Percentiles rank a stretch among this genome's conserved stretches.
These are phyloP conservation scores for Ctenodactylus gundi DNA, from an alignment of 2,113 vertebrate species.

Conservation along the genomic window DNA sequence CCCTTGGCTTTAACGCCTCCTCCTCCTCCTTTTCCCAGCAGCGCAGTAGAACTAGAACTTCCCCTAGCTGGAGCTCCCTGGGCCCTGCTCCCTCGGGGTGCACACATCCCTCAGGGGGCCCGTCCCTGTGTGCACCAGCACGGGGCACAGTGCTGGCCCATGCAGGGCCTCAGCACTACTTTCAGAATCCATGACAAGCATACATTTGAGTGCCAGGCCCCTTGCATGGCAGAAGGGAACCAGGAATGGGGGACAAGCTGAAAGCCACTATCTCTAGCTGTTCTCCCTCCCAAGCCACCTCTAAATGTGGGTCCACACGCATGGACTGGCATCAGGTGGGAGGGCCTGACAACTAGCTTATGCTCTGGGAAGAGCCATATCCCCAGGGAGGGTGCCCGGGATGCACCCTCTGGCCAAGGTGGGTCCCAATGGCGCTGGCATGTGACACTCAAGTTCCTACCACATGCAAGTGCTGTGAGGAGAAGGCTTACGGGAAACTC, in stretches of 20 bases:
- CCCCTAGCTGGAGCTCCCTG: not conserved
- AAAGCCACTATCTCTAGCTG: not conserved
- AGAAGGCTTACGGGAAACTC: not conserved
- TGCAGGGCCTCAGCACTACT: not conserved
- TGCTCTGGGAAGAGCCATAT: not conserved
- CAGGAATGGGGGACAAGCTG: too few species aligned
- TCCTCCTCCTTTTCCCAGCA: not conserved
- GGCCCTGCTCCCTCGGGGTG: not conserved
- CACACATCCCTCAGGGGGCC: too few species aligned
- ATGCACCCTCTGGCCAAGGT: not conserved
- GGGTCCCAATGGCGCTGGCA: not conserved
- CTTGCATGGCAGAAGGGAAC: not conserved
- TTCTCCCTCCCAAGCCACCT: not conserved
- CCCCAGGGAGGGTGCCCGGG: fast-evolving
- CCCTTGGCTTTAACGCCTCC: not conserved
- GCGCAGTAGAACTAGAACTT: too few species aligned
- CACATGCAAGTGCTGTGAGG: not conserved
- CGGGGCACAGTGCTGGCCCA: not conserved
- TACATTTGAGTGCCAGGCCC: not conserved
- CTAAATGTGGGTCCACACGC: too few species aligned
- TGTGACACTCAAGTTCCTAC: not conserved
- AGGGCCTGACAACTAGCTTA: not conserved
- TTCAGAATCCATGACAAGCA: not conserved
- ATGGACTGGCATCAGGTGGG: too few species aligned
- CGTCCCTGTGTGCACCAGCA: not conserved